Evolutionary conservation across 2,888 invertebrate species (phyloP).

Genomic region (Dolichomitus sp.): DNA sequence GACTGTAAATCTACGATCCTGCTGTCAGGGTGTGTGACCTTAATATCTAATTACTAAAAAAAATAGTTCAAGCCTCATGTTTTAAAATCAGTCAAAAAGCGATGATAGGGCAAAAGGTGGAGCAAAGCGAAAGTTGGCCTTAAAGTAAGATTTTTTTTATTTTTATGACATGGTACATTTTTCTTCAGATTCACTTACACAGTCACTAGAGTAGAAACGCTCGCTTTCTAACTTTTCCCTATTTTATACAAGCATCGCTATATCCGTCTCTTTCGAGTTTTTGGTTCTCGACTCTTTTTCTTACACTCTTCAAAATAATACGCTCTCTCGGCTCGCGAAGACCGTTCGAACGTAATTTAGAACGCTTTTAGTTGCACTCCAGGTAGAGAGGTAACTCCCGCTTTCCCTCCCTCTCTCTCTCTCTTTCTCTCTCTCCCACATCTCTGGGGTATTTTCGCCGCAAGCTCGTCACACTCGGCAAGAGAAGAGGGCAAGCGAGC

Average conservation of each 20-base stretch:
- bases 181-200: constrained; percentile 46
- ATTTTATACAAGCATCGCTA: constrained; percentile 29
- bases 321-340: constrained; percentile 55
- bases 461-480: constrained; percentile 77
- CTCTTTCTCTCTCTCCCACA: constrained; percentile 50
- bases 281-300: constrained; percentile 55
- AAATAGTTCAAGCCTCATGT: neutral
- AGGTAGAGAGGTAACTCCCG: constrained; percentile 1
- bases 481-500: constrained; percentile 39
- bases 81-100: neutral
- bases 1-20: neutral
- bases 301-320: constrained; percentile 59
- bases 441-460: constrained; percentile 79
- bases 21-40: neutral
- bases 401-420: too few species aligned
- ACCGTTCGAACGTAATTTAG: constrained; percentile 73
- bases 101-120: neutral
- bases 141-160: neutral
- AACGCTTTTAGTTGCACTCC: constrained; percentile 74
- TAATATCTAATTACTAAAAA: neutral
- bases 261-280: constrained; percentile 6
- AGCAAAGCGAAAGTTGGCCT: neutral
- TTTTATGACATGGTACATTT: neutral
- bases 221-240: constrained; percentile 52
- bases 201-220: constrained; percentile 55